Evolutionary conservation across 1,140 invertebrate genomes (phyloP).

Genomic region (Pseudomyrmex flavicornis): DNA sequence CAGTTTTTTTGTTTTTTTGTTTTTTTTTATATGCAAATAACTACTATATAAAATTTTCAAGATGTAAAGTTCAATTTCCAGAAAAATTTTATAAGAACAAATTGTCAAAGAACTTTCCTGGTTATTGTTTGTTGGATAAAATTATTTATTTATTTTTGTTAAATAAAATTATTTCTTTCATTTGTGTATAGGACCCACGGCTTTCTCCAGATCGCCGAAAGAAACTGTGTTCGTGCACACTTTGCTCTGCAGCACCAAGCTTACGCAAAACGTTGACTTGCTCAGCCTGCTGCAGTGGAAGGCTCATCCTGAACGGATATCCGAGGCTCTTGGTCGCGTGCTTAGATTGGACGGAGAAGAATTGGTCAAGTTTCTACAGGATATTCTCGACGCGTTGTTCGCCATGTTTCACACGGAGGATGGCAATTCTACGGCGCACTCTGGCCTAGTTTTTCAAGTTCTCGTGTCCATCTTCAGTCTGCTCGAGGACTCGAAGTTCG

Average conservation of each 20-base stretch:
- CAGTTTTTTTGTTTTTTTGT: background rate
- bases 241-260: constrained; percentile 96
- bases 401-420: constrained; percentile 97
- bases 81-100: background rate
- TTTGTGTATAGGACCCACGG: constrained; percentile 80
- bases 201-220: constrained; percentile 92
- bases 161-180: background rate
- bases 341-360: constrained; percentile 94
- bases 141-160: too few relatives aligned
- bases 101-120: too few relatives aligned
- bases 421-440: constrained; percentile 92
- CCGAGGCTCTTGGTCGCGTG: constrained; percentile 93
- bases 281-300: constrained; percentile 96
- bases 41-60: background rate
- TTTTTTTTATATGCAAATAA: background rate
- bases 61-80: background rate
- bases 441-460: constrained; percentile 92
- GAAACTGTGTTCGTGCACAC: constrained; percentile 94
- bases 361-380: constrained; percentile 98
- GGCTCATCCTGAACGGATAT: constrained; percentile 93
- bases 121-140: too few relatives aligned
- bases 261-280: constrained; percentile 97
- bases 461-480: constrained; percentile 96
- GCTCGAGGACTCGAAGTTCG: constrained; percentile 96
- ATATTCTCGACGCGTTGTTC: constrained; percentile 97